These are phyloP conservation scores for Colletes latitarsis DNA, from an alignment of 1,140 invertebrate genomes.

Conservation along the genomic window DNA sequence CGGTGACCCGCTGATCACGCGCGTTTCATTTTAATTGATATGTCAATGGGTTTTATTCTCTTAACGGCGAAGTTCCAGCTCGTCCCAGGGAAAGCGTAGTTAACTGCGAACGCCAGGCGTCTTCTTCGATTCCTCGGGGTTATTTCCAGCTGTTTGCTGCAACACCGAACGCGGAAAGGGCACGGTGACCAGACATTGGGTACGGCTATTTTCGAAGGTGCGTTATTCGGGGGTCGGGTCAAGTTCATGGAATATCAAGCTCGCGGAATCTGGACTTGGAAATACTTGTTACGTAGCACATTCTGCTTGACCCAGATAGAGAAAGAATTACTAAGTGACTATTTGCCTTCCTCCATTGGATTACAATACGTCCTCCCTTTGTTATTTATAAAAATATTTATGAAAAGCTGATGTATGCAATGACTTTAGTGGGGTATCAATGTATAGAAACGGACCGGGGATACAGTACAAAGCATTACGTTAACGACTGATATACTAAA, in stretches of 20 bases:
- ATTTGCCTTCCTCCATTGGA: no score
- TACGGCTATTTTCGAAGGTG: not conserved
- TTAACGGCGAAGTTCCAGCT: slow-evolving; percentile 74
- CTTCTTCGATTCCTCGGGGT: slow-evolving; percentile 62
- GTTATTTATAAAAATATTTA: no score
- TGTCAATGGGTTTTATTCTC: slow-evolving; percentile 72
- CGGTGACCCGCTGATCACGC: slow-evolving; percentile 60
- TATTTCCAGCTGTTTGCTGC: slow-evolving; percentile 80
- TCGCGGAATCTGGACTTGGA: not conserved
- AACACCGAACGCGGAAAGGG: slow-evolving; percentile 54
- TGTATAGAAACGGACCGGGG: no score
- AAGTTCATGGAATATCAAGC: slow-evolving; percentile 2
- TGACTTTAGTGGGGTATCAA: no score
- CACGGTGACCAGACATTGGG: not conserved
- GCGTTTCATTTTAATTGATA: slow-evolving; percentile 68
- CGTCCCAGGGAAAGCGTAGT: slow-evolving; percentile 76
- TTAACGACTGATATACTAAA: no score
- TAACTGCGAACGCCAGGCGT: slow-evolving; percentile 60
- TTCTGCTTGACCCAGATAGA: no score
- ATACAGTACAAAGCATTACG: no score
- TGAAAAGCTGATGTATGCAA: no score
- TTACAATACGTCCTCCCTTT: no score
- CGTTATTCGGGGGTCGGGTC: not conserved
- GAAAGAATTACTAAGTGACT: no score
- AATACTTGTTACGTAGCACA: no score